These are phyloP conservation scores for Aleadryas rufinucha DNA, from an alignment of 2,113 vertebrate species.

Conservation along the genomic window DNA sequence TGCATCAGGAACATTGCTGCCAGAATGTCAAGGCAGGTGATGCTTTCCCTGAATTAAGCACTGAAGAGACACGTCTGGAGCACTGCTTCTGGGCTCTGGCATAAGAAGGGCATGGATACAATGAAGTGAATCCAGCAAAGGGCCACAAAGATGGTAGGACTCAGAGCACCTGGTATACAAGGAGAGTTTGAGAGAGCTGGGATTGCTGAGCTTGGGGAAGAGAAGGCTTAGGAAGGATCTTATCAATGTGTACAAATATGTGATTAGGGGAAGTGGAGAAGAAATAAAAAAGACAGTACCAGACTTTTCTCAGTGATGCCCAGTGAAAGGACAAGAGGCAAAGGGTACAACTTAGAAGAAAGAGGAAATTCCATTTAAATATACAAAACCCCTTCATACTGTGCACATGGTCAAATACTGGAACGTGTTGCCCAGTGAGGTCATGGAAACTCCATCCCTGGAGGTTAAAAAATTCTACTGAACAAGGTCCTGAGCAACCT, in stretches of 20 bases:
- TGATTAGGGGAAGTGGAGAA: not conserved
- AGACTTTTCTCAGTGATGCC: not conserved
- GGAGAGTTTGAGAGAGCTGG: not conserved
- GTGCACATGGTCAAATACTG: not conserved
- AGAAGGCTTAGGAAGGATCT: not conserved
- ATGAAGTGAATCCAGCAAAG: not conserved
- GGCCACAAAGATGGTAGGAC: not conserved
- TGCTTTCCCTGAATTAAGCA: not conserved
- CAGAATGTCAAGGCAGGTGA: not conserved
- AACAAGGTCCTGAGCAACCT: not conserved
- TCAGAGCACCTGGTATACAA: not conserved
- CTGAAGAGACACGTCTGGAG: not conserved
- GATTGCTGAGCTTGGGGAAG: not conserved
- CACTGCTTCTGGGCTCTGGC: not conserved
- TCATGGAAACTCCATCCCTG: not conserved
- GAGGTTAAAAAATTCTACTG: not conserved
- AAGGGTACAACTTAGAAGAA: not conserved
- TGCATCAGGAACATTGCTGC: not conserved
- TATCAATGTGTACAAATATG: not conserved
- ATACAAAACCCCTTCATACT: not conserved
- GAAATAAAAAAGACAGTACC: not conserved
- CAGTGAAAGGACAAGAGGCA: not conserved
- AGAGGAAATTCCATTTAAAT: not conserved
- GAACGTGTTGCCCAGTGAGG: not conserved
- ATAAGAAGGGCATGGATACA: not conserved